Evolutionary conservation across 2,888 invertebrate genomes (phyloP).

Genomic region (Brachypterus glaber): DNA sequence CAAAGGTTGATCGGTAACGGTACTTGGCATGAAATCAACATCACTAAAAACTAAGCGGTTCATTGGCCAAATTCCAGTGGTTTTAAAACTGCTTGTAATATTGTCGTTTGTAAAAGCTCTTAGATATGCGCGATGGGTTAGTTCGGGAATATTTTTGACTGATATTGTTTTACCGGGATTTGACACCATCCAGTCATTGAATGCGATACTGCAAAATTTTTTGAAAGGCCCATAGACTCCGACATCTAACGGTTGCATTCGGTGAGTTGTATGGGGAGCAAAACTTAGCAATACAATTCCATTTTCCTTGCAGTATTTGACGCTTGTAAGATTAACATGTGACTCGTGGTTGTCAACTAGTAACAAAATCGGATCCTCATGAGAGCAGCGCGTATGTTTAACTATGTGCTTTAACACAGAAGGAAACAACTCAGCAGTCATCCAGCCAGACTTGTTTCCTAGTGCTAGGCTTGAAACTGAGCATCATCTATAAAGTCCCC

Average conservation of each 20-base stretch:
- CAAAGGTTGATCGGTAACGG: no score
- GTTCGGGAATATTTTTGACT: conserved; percentile 14
- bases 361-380: conserved; percentile 11
- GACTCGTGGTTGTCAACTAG: conserved; percentile 15
- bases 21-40: no score
- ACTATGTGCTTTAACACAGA: conserved; percentile 13
- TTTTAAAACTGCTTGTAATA: conserved; percentile 18
- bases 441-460: conserved; percentile 20
- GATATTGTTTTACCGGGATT: conserved; percentile 26
- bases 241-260: conserved; percentile 28
- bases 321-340: conserved; percentile 10
- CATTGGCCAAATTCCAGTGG: conserved; percentile 20
- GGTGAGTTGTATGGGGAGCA: conserved; percentile 31
- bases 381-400: conserved; percentile 8
- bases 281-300: conserved; percentile 30
- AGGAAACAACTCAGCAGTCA: conserved; percentile 15
- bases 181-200: conserved; percentile 21
- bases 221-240: conserved; percentile 29
- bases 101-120: conserved; percentile 13
- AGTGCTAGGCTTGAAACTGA: conserved; percentile 14
- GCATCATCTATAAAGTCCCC: conserved; percentile 18
- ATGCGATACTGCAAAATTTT: conserved; percentile 19
- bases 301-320: conserved; percentile 26
- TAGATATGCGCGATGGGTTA: conserved; percentile 11
- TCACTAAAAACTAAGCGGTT: no score